Conservation (phyloP, 2,113 vertebrate species). For the Embiotoca jacksoni region DNA sequence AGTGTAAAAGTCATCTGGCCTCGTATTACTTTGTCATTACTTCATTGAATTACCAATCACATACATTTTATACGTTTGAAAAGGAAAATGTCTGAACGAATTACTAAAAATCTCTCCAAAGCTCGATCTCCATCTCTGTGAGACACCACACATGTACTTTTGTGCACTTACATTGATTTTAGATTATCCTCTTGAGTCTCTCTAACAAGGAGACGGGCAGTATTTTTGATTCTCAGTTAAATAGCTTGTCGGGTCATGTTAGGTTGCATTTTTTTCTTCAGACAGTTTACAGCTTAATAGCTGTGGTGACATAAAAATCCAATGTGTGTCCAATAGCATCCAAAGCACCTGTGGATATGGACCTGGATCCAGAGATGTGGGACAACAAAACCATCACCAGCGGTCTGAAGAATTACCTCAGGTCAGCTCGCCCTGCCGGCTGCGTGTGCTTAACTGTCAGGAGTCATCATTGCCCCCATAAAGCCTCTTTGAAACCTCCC, state of each 20-base stretch:
- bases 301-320: slow-evolving; percentile 14
- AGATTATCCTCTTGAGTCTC: not conserved
- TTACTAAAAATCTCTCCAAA: not conserved
- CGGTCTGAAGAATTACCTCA: slow-evolving; percentile 98
- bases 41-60: slow-evolving; percentile 49
- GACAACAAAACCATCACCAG: slow-evolving; percentile 99
- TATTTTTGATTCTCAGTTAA: not conserved
- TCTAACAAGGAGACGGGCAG: not conserved
- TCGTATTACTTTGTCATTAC: slow-evolving; percentile 17
- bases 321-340: slow-evolving; percentile 84
- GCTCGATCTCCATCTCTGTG: slow-evolving; percentile 11
- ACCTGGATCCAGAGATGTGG: slow-evolving; percentile 95
- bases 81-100: slow-evolving; percentile 37
- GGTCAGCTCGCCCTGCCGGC: slow-evolving; percentile 84
- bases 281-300: not conserved
- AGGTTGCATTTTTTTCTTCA: not conserved
- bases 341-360: slow-evolving; percentile 92
- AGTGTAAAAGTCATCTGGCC: slow-evolving; percentile 36
- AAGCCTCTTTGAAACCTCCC: slow-evolving; percentile 48
- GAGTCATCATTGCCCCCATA: slow-evolving; percentile 58
- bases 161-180: slow-evolving; percentile 5
- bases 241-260: slow-evolving; percentile 10
- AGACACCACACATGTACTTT: not conserved
- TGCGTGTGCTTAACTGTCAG: slow-evolving; percentile 45
- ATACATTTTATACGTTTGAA: slow-evolving; percentile 28